Conservation (phyloP, 2,113 vertebrate species). For the Parus major region DNA sequence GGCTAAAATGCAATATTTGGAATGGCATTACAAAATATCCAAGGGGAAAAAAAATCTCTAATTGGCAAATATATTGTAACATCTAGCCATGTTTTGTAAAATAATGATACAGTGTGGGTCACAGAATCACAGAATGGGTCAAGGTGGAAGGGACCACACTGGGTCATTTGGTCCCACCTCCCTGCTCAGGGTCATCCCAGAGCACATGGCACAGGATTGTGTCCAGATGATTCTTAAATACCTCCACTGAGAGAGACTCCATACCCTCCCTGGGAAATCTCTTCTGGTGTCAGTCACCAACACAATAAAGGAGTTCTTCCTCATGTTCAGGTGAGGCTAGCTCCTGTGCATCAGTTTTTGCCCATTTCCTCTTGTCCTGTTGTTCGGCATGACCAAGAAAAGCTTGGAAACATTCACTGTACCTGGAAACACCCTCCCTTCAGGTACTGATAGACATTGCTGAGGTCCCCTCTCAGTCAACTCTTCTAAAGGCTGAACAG, state of each 20-base stretch:
- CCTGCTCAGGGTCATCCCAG: neutral
- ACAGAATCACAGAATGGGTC: neutral
- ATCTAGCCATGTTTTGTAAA: neutral
- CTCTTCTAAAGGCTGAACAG: neutral
- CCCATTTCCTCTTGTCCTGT: neutral
- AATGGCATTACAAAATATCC: neutral
- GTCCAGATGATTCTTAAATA: neutral
- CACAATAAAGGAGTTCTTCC: neutral
- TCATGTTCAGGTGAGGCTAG: neutral
- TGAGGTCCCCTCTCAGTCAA: neutral
- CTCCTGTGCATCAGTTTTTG: neutral
- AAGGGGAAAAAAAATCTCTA: neutral
- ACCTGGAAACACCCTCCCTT: neutral
- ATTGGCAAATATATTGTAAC: neutral
- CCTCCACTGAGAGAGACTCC: neutral
- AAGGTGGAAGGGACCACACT: neutral
- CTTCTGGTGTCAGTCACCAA: neutral
- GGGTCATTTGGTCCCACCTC: neutral
- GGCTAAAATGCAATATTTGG: neutral
- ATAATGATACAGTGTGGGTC: neutral
- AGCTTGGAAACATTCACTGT: neutral
- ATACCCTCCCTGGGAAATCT: neutral
- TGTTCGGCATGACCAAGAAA: neutral
- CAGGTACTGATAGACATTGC: neutral
- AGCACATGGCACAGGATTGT: neutral